Conservation (phyloP, 2,113 vertebrate species). For the Phylloscopus trochiloides region DNA sequence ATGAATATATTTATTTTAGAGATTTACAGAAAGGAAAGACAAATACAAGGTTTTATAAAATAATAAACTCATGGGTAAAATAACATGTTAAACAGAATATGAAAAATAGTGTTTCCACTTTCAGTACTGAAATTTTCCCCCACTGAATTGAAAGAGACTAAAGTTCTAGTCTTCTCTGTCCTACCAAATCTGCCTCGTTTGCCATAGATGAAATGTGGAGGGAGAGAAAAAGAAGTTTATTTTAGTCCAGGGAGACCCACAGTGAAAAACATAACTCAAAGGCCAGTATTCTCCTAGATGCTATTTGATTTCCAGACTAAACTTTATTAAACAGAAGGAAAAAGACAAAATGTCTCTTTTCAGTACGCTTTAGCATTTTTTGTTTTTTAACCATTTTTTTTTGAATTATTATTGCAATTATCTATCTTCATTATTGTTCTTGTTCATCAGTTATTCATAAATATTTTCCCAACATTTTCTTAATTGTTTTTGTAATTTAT, state of each 20-base stretch:
- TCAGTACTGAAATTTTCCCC: neutral
- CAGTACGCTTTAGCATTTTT: neutral
- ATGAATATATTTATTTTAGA: neutral
- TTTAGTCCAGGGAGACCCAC: neutral
- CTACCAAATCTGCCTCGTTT: neutral
- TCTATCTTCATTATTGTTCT: neutral
- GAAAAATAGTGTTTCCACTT: neutral
- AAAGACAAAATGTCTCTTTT: neutral
- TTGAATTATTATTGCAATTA: neutral
- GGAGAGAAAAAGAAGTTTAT: neutral
- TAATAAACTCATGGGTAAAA: neutral
- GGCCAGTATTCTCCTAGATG: neutral
- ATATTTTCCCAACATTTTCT: neutral
- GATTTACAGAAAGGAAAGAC: neutral
- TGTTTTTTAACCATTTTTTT: neutral
- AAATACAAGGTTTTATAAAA: neutral
- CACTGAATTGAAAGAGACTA: neutral
- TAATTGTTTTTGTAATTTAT: neutral
- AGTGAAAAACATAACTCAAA: neutral
- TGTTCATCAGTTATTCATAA: neutral
- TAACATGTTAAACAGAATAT: neutral
- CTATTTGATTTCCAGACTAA: neutral
- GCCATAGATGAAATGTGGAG: neutral
- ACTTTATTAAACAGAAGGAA: neutral
- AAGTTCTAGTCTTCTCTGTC: neutral